These are phyloP conservation scores for Atherix ibis DNA, from an alignment of 2,888 invertebrate species.

Conservation along the genomic window DNA sequence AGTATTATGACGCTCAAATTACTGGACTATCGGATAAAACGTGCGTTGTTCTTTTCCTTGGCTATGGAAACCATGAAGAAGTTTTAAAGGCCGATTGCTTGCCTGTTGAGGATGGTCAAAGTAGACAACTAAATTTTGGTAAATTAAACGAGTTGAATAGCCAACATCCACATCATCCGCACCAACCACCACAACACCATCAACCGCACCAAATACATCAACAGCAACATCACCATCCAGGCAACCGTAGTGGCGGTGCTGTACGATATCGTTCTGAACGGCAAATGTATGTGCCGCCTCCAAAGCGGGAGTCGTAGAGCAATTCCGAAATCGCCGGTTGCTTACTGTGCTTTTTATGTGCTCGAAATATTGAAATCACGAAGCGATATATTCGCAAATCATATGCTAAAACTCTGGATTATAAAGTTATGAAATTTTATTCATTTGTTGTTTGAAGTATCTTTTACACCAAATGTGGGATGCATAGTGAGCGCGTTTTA, in stretches of 20 bases:
- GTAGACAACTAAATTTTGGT: conserved; percentile 18
- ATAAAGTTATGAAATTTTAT: too few species aligned
- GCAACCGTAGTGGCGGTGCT: conserved; percentile 13
- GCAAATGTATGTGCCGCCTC: conserved; percentile 34
- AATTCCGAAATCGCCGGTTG: too few species aligned
- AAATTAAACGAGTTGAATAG: conserved; percentile 15
- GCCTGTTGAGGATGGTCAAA: conserved; percentile 37
- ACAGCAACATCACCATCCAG: conserved; percentile 11
- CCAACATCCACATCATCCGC: conserved; percentile 11
- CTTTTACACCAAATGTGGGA: too few species aligned
- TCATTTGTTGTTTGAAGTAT: too few species aligned
- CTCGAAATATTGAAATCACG: too few species aligned
- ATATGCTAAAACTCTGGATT: too few species aligned
- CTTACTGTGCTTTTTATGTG: too few species aligned
- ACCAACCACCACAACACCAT: conserved; percentile 8
- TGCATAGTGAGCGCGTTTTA: too few species aligned
- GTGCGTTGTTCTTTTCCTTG: conserved; percentile 71
- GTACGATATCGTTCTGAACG: conserved; percentile 26
- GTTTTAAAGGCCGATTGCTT: conserved; percentile 68
- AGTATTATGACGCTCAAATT: conserved; percentile 73
- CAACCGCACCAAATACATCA: conserved; percentile 9
- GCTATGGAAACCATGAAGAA: conserved; percentile 82
- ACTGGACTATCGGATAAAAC: conserved; percentile 69
- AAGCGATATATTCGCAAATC: too few species aligned
- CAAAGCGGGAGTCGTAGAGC: conserved; percentile 30